Evolutionary conservation across 2,797 vertebrate genomes (phyloP).

Genomic region (Furcifer pardalis): DNA sequence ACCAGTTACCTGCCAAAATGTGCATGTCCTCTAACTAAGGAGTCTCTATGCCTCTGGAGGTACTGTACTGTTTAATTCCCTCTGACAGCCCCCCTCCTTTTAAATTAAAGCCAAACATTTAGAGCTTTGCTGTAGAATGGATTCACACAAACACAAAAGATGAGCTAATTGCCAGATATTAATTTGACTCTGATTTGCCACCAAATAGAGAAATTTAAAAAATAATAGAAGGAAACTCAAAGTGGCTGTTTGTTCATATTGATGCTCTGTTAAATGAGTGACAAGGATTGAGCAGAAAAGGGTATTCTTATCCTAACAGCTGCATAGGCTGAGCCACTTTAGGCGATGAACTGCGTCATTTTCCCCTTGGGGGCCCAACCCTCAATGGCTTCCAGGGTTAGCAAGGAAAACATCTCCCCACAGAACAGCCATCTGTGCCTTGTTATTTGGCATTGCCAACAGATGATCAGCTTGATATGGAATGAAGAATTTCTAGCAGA

Average conservation of each 20-base stretch:
- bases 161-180: conserved; percentile 76
- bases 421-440: conserved; percentile 53
- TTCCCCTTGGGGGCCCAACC: conserved; percentile 43
- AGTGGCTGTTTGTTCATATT: conserved; percentile 55
- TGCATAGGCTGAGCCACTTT: conserved; percentile 51
- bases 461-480: conserved; percentile 65
- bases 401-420: conserved; percentile 60
- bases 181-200: conserved; percentile 71
- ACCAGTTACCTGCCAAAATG: conserved; percentile 73
- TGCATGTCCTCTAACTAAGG: conserved; percentile 77
- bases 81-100: conserved; percentile 76
- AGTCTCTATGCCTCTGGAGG: conserved; percentile 71
- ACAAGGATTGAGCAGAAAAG: conserved; percentile 33
- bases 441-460: conserved; percentile 59
- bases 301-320: conserved; percentile 53
- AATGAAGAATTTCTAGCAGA: conserved; percentile 59
- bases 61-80: conserved; percentile 73
- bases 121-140: conserved; percentile 72
- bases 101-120: conserved; percentile 77
- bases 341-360: conserved; percentile 56
- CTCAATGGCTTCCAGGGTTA: conserved; percentile 38
- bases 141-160: conserved; percentile 64
- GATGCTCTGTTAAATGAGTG: conserved; percentile 39
- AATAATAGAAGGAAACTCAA: conserved; percentile 18
- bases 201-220: conserved; percentile 58